These are phyloP conservation scores for Chiloscyllium plagiosum DNA, from an alignment of 2,113 vertebrate species.

Conservation along the genomic window DNA sequence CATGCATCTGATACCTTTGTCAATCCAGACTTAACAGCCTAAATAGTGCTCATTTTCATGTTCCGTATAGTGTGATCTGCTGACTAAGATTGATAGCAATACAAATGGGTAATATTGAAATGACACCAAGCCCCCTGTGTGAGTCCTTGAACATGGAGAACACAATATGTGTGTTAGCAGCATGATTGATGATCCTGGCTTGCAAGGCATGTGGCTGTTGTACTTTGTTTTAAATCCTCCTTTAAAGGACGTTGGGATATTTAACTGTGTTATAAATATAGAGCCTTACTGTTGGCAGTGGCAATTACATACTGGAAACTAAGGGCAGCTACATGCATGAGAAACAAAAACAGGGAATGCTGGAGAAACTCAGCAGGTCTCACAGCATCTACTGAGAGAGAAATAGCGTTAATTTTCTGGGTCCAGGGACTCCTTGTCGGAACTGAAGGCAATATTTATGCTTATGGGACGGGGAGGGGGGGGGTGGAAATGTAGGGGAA, in stretches of 20 bases:
- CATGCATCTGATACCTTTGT: background rate
- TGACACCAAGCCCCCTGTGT: background rate
- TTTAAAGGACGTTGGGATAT: too few relatives aligned
- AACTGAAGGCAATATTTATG: too few relatives aligned
- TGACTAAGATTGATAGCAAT: background rate
- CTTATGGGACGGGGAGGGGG: too few relatives aligned
- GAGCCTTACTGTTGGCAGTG: too few relatives aligned
- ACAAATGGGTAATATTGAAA: background rate
- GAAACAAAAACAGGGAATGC: too few relatives aligned
- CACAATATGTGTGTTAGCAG: background rate
- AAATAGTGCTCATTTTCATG: background rate
- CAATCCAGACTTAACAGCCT: background rate
- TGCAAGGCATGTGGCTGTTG: background rate
- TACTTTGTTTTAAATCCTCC: too few relatives aligned
- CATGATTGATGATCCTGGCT: background rate
- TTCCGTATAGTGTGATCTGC: background rate
- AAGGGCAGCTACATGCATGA: background rate
- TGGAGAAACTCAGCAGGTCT: too few relatives aligned
- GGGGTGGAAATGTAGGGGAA: too few relatives aligned
- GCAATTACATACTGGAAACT: background rate
- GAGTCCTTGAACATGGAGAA: background rate
- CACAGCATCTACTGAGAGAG: too few relatives aligned
- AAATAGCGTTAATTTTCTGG: too few relatives aligned
- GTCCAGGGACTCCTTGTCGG: too few relatives aligned
- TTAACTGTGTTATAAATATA: too few relatives aligned